Conservation (phyloP, 2,888 invertebrate genomes). For the Acleris sparsana region DNA sequence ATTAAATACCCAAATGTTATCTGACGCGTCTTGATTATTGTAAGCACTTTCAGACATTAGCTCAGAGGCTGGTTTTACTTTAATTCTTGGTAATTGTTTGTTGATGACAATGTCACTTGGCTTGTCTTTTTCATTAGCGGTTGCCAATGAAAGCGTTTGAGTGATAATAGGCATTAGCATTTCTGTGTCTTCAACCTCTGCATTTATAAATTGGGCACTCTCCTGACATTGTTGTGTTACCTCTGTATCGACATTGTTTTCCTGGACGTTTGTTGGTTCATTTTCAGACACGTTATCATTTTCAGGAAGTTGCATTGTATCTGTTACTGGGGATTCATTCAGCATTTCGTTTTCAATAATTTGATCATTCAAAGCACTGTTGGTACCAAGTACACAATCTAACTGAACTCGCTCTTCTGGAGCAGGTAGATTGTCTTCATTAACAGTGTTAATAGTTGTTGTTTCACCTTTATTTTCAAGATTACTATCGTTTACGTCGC, state of each 20-base stretch:
- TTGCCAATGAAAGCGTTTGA: constrained; percentile 62
- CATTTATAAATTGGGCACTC: constrained; percentile 5
- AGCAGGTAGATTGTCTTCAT: constrained; percentile 6
- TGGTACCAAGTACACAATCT: background rate
- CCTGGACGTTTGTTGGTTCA: constrained; percentile 20
- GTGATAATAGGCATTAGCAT: constrained; percentile 64
- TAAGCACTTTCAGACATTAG: constrained; percentile 61
- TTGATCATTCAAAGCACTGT: constrained; percentile 5
- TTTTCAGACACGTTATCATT: constrained; percentile 43
- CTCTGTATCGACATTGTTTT: constrained; percentile 24
- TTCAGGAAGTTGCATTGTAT: constrained; percentile 71
- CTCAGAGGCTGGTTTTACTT: constrained; percentile 70
- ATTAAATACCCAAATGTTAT: constrained; percentile 28
- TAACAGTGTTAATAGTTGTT: background rate
- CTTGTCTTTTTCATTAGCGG: constrained; percentile 6
- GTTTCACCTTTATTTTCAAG: background rate
- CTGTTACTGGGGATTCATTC: constrained; percentile 66
- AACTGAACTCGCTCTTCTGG: background rate
- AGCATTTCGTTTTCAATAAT: constrained; percentile 48
- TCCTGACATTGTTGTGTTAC: background rate
- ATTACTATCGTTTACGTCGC: background rate
- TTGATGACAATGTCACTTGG: constrained; percentile 34
- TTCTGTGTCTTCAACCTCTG: constrained; percentile 27
- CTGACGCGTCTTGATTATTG: constrained; percentile 42
- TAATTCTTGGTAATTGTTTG: constrained; percentile 59